These are phyloP conservation scores for Eleutherodactylus coqui DNA, from an alignment of 2,797 vertebrate genomes.

Conservation along the genomic window DNA sequence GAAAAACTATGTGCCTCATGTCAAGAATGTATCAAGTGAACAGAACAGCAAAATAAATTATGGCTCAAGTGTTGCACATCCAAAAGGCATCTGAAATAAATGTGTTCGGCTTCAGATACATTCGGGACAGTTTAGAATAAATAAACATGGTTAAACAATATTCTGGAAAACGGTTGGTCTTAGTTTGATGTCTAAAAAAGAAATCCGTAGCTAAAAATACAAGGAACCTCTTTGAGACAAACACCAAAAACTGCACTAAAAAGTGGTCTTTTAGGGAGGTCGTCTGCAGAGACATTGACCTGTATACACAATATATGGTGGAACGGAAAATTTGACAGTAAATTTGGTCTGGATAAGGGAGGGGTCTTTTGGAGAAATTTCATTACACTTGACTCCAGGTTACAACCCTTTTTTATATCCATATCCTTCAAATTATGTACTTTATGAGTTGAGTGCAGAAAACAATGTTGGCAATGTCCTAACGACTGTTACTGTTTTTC, in stretches of 20 bases:
- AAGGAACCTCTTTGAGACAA: too few species aligned
- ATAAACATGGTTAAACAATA: not conserved
- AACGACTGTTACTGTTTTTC: too few species aligned
- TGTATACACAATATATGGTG: too few species aligned
- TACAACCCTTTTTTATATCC: too few species aligned
- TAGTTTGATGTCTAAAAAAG: not conserved
- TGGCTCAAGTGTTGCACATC: conserved; percentile 64
- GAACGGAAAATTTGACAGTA: too few species aligned
- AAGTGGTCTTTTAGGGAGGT: too few species aligned
- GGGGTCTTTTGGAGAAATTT: too few species aligned
- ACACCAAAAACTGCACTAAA: too few species aligned
- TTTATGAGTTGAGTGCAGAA: not conserved
- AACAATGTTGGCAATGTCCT: not conserved
- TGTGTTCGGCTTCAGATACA: conserved; percentile 52
- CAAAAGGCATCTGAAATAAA: conserved; percentile 68
- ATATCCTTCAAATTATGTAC: too few species aligned
- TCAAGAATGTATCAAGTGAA: conserved; percentile 74
- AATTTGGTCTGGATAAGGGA: too few species aligned
- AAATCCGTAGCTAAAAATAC: not conserved
- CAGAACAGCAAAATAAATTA: conserved; percentile 71
- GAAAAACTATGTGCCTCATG: conserved; percentile 70
- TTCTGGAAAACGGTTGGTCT: not conserved
- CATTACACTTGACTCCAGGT: too few species aligned
- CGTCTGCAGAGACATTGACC: too few species aligned
- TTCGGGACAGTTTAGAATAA: not conserved